A percentile compares a stretch with the other conserved stretches of the same genome.
These are phyloP conservation scores for Danionella cerebrum DNA, from an alignment of 2,113 vertebrate species.

Conservation along the genomic window DNA sequence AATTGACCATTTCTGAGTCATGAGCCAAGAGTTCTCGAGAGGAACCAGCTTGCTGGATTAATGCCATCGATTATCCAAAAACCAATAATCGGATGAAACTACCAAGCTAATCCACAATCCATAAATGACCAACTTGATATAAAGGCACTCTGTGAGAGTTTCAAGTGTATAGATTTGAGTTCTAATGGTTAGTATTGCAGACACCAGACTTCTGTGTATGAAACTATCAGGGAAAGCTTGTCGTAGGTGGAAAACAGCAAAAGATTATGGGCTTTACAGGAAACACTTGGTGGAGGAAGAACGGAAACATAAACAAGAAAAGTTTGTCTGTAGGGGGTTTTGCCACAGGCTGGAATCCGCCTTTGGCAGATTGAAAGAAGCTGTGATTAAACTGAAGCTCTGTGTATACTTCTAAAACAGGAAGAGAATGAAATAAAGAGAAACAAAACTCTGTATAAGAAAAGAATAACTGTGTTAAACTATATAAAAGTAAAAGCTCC, in stretches of 20 bases:
- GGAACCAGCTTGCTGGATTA: not conserved
- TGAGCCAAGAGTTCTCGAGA: not conserved
- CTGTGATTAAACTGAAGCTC: not conserved
- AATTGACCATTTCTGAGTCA: not conserved
- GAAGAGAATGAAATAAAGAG: not conserved
- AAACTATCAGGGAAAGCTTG: not conserved
- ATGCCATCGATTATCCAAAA: not conserved
- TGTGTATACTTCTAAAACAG: not conserved
- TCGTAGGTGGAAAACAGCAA: not conserved
- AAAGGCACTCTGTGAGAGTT: not conserved
- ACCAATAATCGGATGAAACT: not conserved
- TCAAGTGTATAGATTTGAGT: not conserved
- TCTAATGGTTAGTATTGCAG: not conserved
- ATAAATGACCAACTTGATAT: not conserved
- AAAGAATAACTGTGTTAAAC: conserved; percentile 3
- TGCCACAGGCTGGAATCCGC: conserved; percentile 9
- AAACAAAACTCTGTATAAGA: not conserved
- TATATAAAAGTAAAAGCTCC: not conserved
- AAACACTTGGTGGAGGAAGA: not conserved
- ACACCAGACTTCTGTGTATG: not conserved
- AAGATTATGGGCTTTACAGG: not conserved
- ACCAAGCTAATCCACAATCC: not conserved
- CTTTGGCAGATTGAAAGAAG: not conserved
- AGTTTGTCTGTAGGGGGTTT: conserved; percentile 4
- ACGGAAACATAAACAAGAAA: not conserved